Conservation (phyloP, 2,888 invertebrate species). For the Mylabris sibirica region DNA sequence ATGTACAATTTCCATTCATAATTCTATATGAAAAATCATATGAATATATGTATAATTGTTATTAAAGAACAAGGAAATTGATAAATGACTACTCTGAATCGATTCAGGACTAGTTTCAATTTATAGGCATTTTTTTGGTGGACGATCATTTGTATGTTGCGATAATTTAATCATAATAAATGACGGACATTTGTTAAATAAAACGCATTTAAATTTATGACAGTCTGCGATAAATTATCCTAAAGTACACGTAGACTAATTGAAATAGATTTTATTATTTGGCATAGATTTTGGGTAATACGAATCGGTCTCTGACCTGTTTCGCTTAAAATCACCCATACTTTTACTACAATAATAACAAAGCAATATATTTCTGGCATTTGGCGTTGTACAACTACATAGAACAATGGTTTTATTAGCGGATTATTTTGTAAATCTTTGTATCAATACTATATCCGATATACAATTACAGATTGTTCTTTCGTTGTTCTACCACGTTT, state of each 20-base stretch:
- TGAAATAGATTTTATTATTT: slow-evolving; percentile 3
- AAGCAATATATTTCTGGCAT: background rate
- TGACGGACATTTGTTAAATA: background rate
- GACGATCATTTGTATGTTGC: background rate
- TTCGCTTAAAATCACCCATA: background rate
- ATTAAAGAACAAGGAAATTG: background rate
- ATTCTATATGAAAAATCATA: slow-evolving; percentile 24
- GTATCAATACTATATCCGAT: background rate
- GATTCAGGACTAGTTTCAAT: background rate
- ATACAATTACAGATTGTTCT: slow-evolving; percentile 32
- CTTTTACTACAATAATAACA: background rate
- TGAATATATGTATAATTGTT: background rate
- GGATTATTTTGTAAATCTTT: background rate
- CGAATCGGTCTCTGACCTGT: background rate
- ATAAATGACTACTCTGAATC: background rate
- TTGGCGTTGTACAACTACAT: background rate
- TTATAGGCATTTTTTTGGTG: too few relatives aligned
- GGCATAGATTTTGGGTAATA: background rate
- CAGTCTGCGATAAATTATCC: background rate
- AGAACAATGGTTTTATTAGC: background rate
- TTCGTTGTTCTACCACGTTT: slow-evolving; percentile 14
- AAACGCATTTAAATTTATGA: background rate
- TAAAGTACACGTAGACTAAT: background rate
- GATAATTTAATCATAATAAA: background rate
- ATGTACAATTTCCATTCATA: slow-evolving; percentile 38